phyloP scores from a whole-genome alignment of 2,888 invertebrate genomes.

The Apamea epomidion region DNA sequence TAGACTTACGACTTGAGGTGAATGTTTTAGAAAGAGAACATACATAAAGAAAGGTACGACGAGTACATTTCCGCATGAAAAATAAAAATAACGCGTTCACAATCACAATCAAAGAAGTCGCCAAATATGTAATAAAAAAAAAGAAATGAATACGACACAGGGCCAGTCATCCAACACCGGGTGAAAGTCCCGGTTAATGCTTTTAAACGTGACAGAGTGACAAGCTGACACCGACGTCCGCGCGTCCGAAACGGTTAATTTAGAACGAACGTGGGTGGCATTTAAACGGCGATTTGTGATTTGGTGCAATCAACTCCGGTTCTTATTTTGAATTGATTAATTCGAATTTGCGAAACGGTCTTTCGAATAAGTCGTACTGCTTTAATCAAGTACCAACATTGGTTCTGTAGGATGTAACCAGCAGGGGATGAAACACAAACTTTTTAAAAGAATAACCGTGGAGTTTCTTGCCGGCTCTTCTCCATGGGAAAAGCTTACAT shows the following conservation, averaged over 20 bases:
- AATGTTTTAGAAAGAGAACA: constrained; percentile 10
- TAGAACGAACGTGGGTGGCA: constrained; percentile 73
- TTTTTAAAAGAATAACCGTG: background rate
- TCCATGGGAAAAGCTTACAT: background rate
- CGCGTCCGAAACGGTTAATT: constrained; percentile 87
- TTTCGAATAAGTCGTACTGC: background rate
- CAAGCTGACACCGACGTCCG: constrained; percentile 87
- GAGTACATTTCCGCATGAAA: background rate
- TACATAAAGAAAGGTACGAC: background rate
- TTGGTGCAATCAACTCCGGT: constrained; percentile 63
- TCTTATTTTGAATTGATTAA: constrained; percentile 62
- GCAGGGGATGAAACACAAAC: background rate
- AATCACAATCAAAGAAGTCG: constrained; percentile 54
- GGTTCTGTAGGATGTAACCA: background rate
- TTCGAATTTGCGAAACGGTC: constrained; percentile 46
- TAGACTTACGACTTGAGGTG: background rate
- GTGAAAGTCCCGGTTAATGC: constrained; percentile 82
- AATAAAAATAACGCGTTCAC: constrained; percentile 25
- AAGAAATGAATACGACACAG: constrained; percentile 63
- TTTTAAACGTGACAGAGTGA: constrained; percentile 86
- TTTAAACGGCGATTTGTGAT: constrained; percentile 73
- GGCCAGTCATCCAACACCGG: constrained; percentile 85
- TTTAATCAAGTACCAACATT: background rate
- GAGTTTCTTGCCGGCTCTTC: background rate
- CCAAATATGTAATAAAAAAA: constrained; percentile 66